Evolutionary conservation across 2,888 invertebrate species (phyloP).

Genomic region (Pachydiplax longipennis): DNA sequence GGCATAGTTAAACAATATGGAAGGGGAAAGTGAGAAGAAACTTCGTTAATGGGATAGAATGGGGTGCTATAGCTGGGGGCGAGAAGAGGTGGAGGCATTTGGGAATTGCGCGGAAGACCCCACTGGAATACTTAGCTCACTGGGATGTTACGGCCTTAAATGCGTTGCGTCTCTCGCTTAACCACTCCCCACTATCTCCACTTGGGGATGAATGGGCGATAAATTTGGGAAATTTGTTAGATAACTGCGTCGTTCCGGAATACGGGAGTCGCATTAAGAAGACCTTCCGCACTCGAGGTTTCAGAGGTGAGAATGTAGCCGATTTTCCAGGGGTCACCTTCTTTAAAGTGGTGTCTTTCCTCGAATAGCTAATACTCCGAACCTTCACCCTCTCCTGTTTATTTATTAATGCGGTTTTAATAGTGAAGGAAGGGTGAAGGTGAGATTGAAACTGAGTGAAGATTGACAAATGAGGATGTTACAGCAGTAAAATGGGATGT

Average conservation of each 20-base stretch:
- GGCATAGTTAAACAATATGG: not conserved
- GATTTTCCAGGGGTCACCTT: not conserved
- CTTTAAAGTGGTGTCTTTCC: not conserved
- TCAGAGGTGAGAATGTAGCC: not conserved
- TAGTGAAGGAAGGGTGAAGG: not conserved
- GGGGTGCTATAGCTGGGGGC: not conserved
- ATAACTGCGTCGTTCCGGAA: not conserved
- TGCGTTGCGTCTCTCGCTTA: not conserved
- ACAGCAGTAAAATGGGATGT: not conserved
- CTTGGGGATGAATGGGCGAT: not conserved
- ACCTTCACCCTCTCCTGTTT: not conserved
- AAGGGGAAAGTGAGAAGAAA: not conserved
- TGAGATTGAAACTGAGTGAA: not conserved
- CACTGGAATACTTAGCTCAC: not conserved
- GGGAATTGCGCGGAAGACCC: not conserved
- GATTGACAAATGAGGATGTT: too few relatives aligned
- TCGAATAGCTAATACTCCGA: not conserved
- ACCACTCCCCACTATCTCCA: not conserved
- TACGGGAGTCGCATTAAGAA: not conserved
- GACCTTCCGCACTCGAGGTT: not conserved
- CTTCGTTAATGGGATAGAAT: not conserved
- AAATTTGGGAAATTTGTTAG: not conserved
- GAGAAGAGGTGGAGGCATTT: not conserved
- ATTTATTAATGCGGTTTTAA: not conserved
- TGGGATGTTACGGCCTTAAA: not conserved